phyloP scores from a whole-genome alignment of 2,888 invertebrate species.

The Cryptocephalus moraei region DNA sequence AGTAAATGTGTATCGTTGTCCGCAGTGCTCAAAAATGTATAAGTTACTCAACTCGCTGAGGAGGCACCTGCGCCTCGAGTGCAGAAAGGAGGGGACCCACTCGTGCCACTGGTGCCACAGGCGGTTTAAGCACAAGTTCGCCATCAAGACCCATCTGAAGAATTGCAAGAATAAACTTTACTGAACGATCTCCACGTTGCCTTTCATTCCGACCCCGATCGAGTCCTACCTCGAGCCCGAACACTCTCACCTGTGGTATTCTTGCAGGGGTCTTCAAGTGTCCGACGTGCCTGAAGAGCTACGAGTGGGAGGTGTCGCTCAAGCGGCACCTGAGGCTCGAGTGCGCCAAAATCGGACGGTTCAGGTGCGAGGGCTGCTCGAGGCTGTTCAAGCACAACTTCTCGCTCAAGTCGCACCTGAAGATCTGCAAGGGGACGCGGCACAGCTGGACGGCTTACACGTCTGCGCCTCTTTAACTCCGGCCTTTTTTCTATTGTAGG shows the following conservation, averaged over 20 bases:
- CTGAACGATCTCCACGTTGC: no score
- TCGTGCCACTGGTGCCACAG: constrained; percentile 4
- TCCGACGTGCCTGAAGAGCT: not conserved
- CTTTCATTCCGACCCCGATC: no score
- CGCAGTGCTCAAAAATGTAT: constrained; percentile 8
- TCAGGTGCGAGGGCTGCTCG: constrained; percentile 33
- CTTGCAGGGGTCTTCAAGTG: not conserved
- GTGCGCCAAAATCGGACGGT: constrained; percentile 36
- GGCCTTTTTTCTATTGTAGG: no score
- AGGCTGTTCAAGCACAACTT: constrained; percentile 38
- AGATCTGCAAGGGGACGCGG: not conserved
- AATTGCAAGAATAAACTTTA: no score
- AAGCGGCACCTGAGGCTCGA: constrained; percentile 39
- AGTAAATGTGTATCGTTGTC: constrained; percentile 1
- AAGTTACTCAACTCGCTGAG: constrained; percentile 9
- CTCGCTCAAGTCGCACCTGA: constrained; percentile 32
- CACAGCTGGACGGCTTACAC: no score
- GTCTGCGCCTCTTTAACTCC: no score
- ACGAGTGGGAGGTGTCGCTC: not conserved
- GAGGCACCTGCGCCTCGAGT: constrained; percentile 9
- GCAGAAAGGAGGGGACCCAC: constrained; percentile 6
- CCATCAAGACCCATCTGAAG: not conserved
- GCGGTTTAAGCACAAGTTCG: constrained; percentile 9
- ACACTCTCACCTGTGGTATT: no score
- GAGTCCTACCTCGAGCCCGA: no score